Conservation (phyloP, 2,888 invertebrate species). For the Plagiodera versicolora region DNA sequence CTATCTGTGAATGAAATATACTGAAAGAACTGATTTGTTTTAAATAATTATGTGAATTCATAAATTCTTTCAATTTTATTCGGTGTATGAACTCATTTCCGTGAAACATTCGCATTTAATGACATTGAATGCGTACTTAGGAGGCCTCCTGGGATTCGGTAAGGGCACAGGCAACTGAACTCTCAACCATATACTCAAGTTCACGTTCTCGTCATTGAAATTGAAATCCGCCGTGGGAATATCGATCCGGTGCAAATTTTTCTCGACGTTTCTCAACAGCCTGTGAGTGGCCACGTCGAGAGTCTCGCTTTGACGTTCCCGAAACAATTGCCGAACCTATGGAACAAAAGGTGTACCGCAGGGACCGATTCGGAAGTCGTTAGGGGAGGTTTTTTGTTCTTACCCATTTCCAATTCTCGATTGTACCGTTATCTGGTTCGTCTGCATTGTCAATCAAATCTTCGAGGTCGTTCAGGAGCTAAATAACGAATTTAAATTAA, state of each 20-base stretch:
- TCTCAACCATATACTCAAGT: conserved; percentile 56
- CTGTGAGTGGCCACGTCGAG: conserved; percentile 57
- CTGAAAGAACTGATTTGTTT: no score
- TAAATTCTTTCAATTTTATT: no score
- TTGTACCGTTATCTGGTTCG: conserved; percentile 31
- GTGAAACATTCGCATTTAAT: no score
- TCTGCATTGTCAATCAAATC: conserved; percentile 44
- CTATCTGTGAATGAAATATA: no score
- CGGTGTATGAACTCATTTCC: no score
- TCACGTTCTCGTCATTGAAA: conserved; percentile 50
- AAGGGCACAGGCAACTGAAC: conserved; percentile 51
- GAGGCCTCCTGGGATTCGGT: conserved; percentile 47
- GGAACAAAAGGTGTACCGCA: conserved; percentile 12
- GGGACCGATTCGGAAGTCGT: neutral
- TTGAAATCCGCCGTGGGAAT: conserved; percentile 55
- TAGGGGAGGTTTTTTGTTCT: neutral
- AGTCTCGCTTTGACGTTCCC: conserved; percentile 54
- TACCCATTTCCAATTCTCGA: conserved; percentile 45
- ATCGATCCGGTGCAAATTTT: conserved; percentile 54
- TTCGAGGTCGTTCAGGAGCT: conserved; percentile 46
- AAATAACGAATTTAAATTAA: conserved; percentile 2
- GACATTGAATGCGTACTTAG: conserved; percentile 37
- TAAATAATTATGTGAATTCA: no score
- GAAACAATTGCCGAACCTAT: conserved; percentile 53
- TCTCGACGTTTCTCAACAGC: conserved; percentile 56